These are phyloP conservation scores for Tupaia chinensis DNA, from an alignment of 2,113 vertebrate genomes.

Conservation along the genomic window DNA sequence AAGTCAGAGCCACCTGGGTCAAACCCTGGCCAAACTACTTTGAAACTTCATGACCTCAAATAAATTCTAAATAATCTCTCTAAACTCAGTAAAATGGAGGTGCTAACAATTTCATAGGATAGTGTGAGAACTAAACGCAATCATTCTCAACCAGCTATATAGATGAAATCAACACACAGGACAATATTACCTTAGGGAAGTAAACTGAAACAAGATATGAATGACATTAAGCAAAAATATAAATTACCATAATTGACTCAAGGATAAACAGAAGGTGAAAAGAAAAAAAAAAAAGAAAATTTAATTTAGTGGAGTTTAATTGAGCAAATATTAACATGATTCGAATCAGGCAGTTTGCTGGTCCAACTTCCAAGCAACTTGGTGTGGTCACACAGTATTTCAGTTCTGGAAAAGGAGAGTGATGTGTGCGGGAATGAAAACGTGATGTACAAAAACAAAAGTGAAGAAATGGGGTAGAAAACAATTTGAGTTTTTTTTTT, in stretches of 20 bases:
- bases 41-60: neutral
- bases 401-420: too few species aligned
- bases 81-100: neutral
- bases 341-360: too few species aligned
- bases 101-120: neutral
- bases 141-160: neutral
- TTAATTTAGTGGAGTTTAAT: too few species aligned
- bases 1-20: neutral
- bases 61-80: neutral
- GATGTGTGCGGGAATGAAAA: too few species aligned
- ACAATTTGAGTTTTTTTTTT: too few species aligned
- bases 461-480: too few species aligned
- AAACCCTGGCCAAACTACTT: neutral
- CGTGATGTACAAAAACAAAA: too few species aligned
- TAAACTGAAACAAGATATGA: constrained; percentile 22
- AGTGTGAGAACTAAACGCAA: neutral
- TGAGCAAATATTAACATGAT: too few species aligned
- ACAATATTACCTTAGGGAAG: constrained; percentile 30
- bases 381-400: too few species aligned
- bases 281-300: too few species aligned
- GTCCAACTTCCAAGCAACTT: too few species aligned
- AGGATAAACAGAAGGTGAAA: neutral
- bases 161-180: neutral
- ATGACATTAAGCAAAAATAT: constrained; percentile 24
- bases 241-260: neutral